phyloP scores from a whole-genome alignment of 1,140 invertebrate species.

The Eriosoma lanigerum region DNA sequence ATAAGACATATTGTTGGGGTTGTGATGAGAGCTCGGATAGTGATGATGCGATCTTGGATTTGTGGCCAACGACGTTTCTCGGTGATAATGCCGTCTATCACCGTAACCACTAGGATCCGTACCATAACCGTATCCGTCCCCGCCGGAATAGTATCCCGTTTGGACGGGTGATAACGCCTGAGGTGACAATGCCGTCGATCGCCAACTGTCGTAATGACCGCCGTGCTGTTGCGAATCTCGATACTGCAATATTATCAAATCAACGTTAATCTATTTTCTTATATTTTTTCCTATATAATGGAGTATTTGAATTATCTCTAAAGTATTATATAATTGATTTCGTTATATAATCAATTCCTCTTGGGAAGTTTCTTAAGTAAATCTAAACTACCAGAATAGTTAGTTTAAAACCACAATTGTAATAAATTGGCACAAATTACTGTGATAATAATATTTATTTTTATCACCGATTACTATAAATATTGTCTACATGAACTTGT shows the following conservation, averaged over 20 bases:
- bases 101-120: neutral
- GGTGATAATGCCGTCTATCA: constrained; percentile 11
- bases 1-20: neutral
- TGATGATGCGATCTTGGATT: constrained; percentile 30
- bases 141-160: constrained; percentile 20
- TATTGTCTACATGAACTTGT: too few relatives aligned
- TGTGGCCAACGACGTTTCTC: neutral
- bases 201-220: constrained; percentile 19
- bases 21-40: neutral
- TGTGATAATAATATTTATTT: too few relatives aligned
- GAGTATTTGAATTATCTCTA: too few relatives aligned
- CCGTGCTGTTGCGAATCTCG: neutral
- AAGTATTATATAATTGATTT: too few relatives aligned
- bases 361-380: too few relatives aligned
- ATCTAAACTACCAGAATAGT: too few relatives aligned
- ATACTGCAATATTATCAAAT: neutral
- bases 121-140: neutral
- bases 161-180: constrained; percentile 2
- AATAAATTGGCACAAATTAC: too few relatives aligned
- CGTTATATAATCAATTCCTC: too few relatives aligned
- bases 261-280: neutral
- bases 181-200: neutral
- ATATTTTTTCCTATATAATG: too few relatives aligned
- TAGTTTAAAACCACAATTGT: too few relatives aligned
- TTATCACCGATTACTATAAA: too few relatives aligned